These are phyloP conservation scores for Oreochromis niloticus DNA, from an alignment of 2,113 vertebrate genomes.

Conservation along the genomic window DNA sequence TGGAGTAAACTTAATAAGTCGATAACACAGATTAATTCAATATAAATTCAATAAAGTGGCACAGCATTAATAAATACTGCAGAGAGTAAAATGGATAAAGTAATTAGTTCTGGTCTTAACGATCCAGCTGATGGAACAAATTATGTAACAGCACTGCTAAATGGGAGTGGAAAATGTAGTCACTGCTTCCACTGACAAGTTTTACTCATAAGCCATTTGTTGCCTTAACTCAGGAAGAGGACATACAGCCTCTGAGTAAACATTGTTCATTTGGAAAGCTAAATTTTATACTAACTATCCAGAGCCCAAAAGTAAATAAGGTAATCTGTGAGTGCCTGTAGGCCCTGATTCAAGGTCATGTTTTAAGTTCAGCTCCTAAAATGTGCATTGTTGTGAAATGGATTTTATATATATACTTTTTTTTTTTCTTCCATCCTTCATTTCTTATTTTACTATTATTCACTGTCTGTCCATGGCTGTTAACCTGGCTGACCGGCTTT, in stretches of 20 bases:
- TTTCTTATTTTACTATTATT: background rate
- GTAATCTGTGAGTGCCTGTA: background rate
- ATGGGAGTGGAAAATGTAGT: background rate
- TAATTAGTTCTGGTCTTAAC: background rate
- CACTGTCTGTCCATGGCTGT: background rate
- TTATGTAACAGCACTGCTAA: background rate
- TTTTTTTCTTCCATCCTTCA: background rate
- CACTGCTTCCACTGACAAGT: background rate
- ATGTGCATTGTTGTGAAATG: background rate
- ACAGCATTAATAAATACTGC: background rate
- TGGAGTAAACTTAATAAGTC: background rate
- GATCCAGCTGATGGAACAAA: background rate
- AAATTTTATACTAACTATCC: background rate
- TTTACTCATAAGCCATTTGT: background rate
- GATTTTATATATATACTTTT: accelerated
- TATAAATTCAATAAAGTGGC: background rate
- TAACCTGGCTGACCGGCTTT: constrained; percentile 41
- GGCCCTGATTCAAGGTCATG: background rate
- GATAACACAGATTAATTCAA: background rate
- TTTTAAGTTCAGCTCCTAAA: background rate
- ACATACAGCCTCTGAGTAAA: background rate
- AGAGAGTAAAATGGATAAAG: background rate
- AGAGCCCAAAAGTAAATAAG: background rate
- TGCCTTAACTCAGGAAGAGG: background rate
- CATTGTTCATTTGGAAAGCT: background rate